Percentiles rank a stretch among this genome's conserved stretches.
Conservation (phyloP, 2,797 vertebrate species). For the Lutjanus campechanus region DNA sequence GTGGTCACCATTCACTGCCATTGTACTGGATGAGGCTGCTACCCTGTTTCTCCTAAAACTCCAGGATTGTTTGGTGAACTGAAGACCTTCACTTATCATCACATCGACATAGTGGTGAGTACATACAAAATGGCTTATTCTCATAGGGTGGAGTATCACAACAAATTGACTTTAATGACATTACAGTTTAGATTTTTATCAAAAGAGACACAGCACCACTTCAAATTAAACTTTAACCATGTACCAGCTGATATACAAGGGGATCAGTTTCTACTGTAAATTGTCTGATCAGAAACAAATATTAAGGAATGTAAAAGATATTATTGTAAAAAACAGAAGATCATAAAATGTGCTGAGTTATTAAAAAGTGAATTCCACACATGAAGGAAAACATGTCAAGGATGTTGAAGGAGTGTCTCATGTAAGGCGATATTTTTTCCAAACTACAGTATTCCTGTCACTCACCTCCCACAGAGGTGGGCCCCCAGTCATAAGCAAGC, state of each 20-base stretch:
- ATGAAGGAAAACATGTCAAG: conserved; percentile 44
- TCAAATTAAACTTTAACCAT: not conserved
- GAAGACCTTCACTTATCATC: too few relatives aligned
- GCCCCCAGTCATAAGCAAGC: conserved; percentile 42
- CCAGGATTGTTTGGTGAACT: too few relatives aligned
- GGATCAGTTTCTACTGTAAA: not conserved
- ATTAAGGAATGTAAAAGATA: not conserved
- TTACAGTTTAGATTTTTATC: not conserved
- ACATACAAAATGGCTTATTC: too few relatives aligned
- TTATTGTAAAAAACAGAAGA: not conserved
- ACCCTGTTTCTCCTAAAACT: too few relatives aligned
- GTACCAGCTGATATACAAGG: not conserved
- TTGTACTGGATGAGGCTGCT: too few relatives aligned
- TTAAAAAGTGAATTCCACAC: conserved; percentile 19
- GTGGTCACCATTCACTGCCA: too few relatives aligned
- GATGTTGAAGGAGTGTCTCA: conserved; percentile 33
- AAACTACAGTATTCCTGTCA: conserved; percentile 66
- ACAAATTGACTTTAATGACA: not conserved
- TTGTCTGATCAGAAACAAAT: not conserved
- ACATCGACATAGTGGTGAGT: too few relatives aligned
- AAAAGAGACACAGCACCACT: not conserved
- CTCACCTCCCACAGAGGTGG: conserved; percentile 61
- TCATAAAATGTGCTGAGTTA: conserved; percentile 17
- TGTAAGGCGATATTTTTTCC: conserved; percentile 73
- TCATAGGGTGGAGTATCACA: too few relatives aligned